Percentiles rank a stretch among this genome's conserved stretches.
Evolutionary conservation across 2,113 vertebrate species (phyloP).

Genomic region (Eubucco bourcierii): DNA sequence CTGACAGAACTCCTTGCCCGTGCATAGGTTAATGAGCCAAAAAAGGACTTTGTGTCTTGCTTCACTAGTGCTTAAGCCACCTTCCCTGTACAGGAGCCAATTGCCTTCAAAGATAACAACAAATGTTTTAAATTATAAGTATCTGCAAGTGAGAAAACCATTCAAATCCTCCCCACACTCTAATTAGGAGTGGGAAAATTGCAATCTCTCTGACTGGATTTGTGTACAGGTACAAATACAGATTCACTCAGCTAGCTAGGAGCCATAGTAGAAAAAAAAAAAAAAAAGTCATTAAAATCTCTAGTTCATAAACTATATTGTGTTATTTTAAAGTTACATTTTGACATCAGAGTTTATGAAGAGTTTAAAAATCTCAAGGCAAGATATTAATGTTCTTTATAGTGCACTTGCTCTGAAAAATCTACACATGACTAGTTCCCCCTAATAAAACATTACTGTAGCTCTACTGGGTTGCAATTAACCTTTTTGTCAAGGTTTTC

Average conservation of each 20-base stretch:
- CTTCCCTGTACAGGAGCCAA: neutral
- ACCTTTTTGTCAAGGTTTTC: conserved; percentile 71
- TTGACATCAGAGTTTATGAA: conserved; percentile 32
- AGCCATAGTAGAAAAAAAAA: neutral
- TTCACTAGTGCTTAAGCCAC: neutral
- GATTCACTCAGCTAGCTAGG: neutral
- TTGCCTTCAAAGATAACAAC: neutral
- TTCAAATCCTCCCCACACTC: neutral
- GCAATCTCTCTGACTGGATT: neutral
- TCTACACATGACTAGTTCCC: conserved; percentile 5
- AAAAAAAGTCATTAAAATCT: neutral
- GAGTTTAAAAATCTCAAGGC: conserved; percentile 48
- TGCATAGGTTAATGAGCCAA: neutral
- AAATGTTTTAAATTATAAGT: neutral
- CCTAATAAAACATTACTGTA: conserved; percentile 75
- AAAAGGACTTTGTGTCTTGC: neutral
- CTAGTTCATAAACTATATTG: neutral
- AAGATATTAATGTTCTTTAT: conserved; percentile 44
- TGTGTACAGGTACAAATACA: neutral
- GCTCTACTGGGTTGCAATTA: conserved; percentile 71
- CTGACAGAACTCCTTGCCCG: accelerated
- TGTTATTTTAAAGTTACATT: neutral
- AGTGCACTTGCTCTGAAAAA: conserved; percentile 65
- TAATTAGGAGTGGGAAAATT: neutral
- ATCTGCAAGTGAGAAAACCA: neutral